These are phyloP conservation scores for Panurus biarmicus DNA, from an alignment of 2,113 vertebrate genomes.

Conservation along the genomic window DNA sequence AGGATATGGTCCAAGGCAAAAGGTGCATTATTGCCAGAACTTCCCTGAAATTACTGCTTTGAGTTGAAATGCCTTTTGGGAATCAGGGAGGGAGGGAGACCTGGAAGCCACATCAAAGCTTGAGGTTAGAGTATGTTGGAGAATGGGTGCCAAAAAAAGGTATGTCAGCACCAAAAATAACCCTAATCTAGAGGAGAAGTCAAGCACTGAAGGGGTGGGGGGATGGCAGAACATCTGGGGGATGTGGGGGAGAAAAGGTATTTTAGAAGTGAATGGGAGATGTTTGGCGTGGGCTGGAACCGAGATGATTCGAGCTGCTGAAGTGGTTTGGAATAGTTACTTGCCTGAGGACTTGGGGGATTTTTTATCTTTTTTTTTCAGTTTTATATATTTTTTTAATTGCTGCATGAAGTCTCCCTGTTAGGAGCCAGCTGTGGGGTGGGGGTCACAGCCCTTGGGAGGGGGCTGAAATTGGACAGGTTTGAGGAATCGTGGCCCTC, in stretches of 20 bases:
- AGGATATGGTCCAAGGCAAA: background rate
- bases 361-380: no score
- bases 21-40: background rate
- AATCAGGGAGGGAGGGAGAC: background rate
- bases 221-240: background rate
- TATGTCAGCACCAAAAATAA: slow-evolving; percentile 59
- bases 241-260: background rate
- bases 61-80: slow-evolving; percentile 59
- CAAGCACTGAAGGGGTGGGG: background rate
- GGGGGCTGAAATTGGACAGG: background rate
- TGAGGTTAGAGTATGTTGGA: slow-evolving; percentile 52
- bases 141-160: slow-evolving; percentile 52
- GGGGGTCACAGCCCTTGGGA: background rate
- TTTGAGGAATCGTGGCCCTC: background rate
- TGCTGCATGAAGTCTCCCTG: background rate
- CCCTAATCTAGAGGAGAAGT: slow-evolving; percentile 25
- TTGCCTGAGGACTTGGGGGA: slow-evolving; percentile 15
- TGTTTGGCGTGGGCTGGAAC: background rate
- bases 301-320: background rate
- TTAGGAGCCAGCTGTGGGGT: background rate
- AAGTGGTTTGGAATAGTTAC: background rate
- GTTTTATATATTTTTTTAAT: background rate
- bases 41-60: slow-evolving; percentile 54
- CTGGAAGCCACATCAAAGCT: slow-evolving; percentile 65
- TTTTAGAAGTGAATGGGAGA: slow-evolving; percentile 15